Conservation (phyloP, 2,797 vertebrate species). For the Centropyge bicolor region DNA sequence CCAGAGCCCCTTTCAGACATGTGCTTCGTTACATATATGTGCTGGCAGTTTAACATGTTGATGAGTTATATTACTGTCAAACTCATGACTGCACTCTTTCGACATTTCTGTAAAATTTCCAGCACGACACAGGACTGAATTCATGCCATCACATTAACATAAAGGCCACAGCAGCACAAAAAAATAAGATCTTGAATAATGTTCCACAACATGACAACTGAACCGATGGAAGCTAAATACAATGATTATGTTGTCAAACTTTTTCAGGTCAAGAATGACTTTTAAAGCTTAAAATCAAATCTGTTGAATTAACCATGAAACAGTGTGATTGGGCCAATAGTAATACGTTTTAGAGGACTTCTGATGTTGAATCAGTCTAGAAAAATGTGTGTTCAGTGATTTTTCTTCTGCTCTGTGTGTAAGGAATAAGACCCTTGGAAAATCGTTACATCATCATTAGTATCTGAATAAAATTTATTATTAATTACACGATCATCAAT, state of each 20-base stretch:
- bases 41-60: background rate
- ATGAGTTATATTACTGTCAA: background rate
- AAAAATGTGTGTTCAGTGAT: no score
- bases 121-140: background rate
- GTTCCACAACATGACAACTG: background rate
- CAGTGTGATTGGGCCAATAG: no score
- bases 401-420: no score
- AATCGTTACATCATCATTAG: no score
- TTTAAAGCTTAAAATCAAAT: no score
- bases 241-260: background rate
- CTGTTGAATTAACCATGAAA: no score
- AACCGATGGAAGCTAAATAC: background rate
- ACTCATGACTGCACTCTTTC: background rate
- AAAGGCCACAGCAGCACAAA: background rate
- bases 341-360: no score
- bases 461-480: no score
- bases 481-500: no score
- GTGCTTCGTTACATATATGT: background rate
- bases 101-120: background rate
- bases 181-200: no score
- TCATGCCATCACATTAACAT: background rate
- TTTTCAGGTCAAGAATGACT: background rate
- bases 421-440: no score
- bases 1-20: constrained; percentile 64
- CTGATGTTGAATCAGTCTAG: no score